Evolutionary conservation across 1,140 invertebrate species (phyloP).

Genomic region (Chironomus striatipennis): DNA sequence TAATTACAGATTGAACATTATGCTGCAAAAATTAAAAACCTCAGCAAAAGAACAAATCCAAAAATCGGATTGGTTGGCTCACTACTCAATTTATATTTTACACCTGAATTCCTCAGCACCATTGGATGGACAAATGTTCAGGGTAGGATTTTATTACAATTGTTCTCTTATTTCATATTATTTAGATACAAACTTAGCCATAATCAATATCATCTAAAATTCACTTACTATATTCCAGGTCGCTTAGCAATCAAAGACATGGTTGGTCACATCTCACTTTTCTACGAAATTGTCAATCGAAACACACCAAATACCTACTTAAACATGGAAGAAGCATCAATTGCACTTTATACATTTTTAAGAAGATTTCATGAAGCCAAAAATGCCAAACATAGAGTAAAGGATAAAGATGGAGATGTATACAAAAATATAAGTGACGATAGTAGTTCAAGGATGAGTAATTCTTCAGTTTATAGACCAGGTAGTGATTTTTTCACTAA

Average conservation of each 20-base stretch:
- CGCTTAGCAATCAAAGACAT: not conserved
- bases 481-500: no score
- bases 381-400: no score
- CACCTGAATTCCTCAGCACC: not conserved
- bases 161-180: no score
- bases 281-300: not conserved
- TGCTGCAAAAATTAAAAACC: not conserved
- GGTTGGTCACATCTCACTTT: not conserved
- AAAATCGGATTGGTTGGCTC: not conserved
- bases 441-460: no score
- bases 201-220: not conserved
- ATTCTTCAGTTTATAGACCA: no score
- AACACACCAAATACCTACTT: not conserved
- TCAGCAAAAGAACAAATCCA: not conserved
- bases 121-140: not conserved
- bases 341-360: not conserved
- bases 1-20: not conserved
- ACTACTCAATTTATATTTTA: not conserved
- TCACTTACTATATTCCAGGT: not conserved
- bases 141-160: not conserved
- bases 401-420: no score
- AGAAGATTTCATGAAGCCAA: not conserved
- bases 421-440: no score
- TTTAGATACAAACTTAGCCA: no score
- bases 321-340: not conserved